Evolutionary conservation across 1,140 invertebrate genomes (phyloP), one percentile per base, ranked within the genome.

Genomic region (Aphidius ervi): DNA sequence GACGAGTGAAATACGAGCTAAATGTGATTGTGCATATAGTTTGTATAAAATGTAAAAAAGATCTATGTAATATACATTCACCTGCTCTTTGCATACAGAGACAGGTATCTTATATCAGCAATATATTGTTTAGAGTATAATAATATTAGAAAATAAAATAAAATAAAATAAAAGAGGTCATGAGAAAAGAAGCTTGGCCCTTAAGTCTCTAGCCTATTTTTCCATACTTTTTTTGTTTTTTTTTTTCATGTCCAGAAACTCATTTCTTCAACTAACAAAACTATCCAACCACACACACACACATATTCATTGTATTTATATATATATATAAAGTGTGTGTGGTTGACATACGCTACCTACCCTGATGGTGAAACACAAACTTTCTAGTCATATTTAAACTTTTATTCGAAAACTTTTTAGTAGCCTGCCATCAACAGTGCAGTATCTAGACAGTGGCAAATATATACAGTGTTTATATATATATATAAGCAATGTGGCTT

Each of bases 331-430:
- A 46, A 53, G 43, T 41, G 45, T 37, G 55, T 40, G 54, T 31
- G 23, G 23, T 31, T 31, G 23, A 31, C 23, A 52, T 58, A 48
- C 54, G 41, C 37, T 55, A 9, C 2, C 42, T 45, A 3, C 45
- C 16, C 52, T 41, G 53, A 46, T 49, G 56, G 63, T 62, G 65
- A 68, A 70, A 70, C 69, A 31, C 23, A 70, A 77, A 77, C 65
- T 76, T 77, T 70, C 58, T 59, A 63, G 68, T 65, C 66, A 69
- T 74, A 75, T 75, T 76, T 75, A 75, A 77, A 77, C 70, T 77
- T 77, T 75, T 74, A 76, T 77, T 75, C 70, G 68, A 72, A 76
- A 77, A 77, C 72, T 77, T 77, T 77, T 75, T 75, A 74, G 68
- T 70, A 56, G 50, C 59, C 54, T 56, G 50, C 62, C 48, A 31